These are phyloP conservation scores for Ctenoplectra terminalis DNA, from an alignment of 1,140 invertebrate genomes.

Conservation along the genomic window DNA sequence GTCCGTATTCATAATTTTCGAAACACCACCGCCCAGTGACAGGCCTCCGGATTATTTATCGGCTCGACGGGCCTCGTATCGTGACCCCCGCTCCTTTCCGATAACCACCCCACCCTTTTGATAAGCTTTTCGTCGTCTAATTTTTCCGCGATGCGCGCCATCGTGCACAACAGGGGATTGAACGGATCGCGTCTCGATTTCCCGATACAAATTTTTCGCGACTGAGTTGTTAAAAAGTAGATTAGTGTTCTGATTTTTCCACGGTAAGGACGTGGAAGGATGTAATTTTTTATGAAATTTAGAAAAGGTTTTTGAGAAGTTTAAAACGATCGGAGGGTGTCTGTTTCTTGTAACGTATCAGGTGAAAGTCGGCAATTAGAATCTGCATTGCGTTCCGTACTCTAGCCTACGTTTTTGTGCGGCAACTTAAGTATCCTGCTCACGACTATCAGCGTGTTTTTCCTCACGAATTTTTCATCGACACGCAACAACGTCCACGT, in stretches of 20 bases:
- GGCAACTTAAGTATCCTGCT: background rate
- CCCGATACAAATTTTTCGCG: no score
- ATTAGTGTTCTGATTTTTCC: no score
- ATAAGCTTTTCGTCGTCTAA: conserved; percentile 41
- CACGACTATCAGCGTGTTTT: background rate
- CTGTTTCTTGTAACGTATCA: no score
- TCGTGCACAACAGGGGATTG: no score
- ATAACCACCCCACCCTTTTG: conserved; percentile 33
- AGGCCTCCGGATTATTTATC: conserved; percentile 57
- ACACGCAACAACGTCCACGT: background rate
- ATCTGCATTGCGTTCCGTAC: background rate
- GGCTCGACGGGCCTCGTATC: conserved; percentile 34
- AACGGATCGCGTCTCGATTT: no score
- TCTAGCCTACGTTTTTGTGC: background rate
- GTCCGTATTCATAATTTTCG: conserved; percentile 74
- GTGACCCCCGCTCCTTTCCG: background rate
- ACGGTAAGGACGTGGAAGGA: no score
- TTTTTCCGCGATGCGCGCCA: background rate
- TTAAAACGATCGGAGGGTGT: no score
- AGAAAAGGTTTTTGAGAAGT: no score
- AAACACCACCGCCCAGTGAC: conserved; percentile 62
- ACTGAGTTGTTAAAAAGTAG: no score
- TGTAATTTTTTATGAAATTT: no score
- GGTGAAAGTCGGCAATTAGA: background rate
- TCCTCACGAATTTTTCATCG: background rate